Conservation (phyloP, 92 coral and sea anemone species). For the Porites lobata region DNA sequence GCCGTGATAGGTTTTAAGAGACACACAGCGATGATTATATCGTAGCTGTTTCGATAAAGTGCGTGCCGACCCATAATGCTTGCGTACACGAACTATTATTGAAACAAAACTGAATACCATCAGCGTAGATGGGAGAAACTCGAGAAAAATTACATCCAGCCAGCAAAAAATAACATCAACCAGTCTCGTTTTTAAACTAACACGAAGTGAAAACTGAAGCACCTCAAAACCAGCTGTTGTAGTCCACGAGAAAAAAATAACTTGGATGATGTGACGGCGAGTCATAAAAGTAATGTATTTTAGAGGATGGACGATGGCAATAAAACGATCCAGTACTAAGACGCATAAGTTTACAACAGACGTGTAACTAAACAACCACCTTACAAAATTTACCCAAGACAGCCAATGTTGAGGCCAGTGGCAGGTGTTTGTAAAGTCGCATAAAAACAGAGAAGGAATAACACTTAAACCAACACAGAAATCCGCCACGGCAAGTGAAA, state of each 20-base stretch:
- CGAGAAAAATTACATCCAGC: background rate
- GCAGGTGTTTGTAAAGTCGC: background rate
- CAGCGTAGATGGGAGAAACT: background rate
- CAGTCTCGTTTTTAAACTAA: background rate
- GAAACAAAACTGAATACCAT: background rate
- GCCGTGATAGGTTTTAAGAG: background rate
- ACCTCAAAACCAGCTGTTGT: background rate
- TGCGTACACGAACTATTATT: background rate
- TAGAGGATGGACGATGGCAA: conserved; percentile 8
- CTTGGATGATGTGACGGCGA: background rate
- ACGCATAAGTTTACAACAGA: background rate
- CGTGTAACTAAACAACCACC: conserved; percentile 11
- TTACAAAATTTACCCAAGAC: background rate
- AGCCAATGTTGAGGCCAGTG: background rate
- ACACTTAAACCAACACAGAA: no score
- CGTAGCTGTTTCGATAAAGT: conserved; percentile 14
- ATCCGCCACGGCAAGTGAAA: no score
- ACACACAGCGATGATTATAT: background rate
- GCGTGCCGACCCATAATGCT: background rate
- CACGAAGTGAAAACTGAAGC: background rate
- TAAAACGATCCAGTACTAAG: conserved; percentile 17
- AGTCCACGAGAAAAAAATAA: conserved; percentile 6
- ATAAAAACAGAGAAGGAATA: background rate
- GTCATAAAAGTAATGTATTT: background rate
- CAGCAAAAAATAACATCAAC: background rate